These are phyloP conservation scores for Anolis sagrei DNA, from an alignment of 2,113 vertebrate species.

Conservation along the genomic window DNA sequence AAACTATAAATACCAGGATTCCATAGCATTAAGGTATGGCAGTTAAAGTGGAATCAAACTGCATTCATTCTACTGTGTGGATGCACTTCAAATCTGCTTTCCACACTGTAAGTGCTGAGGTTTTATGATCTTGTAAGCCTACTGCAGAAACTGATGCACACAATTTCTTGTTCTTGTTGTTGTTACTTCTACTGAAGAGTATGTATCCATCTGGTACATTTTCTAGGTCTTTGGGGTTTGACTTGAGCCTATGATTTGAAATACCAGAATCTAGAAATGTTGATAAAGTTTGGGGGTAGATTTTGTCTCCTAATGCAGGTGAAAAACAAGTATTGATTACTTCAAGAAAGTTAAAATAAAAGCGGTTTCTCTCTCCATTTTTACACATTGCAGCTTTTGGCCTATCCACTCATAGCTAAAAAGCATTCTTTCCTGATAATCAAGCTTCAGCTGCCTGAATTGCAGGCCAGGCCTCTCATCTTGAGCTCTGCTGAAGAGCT, in stretches of 20 bases:
- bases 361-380: slow-evolving; percentile 79
- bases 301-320: slow-evolving; percentile 77
- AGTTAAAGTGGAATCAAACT: no score
- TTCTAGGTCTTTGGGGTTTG: slow-evolving; percentile 41
- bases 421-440: slow-evolving; percentile 99
- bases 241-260: slow-evolving; percentile 58
- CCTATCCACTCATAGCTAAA: slow-evolving; percentile 95
- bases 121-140: no score
- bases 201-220: slow-evolving; percentile 42
- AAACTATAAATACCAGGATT: no score
- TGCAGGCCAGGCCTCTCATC: slow-evolving; percentile 96
- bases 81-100: no score
- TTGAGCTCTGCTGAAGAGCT: slow-evolving; percentile 95
- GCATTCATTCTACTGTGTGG: no score
- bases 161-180: no score
- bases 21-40: no score
- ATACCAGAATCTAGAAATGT: slow-evolving; percentile 67
- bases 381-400: slow-evolving; percentile 92
- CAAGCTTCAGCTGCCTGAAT: slow-evolving; percentile 97
- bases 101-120: no score
- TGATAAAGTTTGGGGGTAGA: slow-evolving; percentile 64
- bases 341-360: slow-evolving; percentile 85
- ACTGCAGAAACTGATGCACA: no score
- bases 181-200: slow-evolving; percentile 45
- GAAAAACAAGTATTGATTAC: slow-evolving; percentile 82